Evolutionary conservation across 2,113 vertebrate species (phyloP), one percentile per base, ranked within the genome.

Genomic region (Cryptoleucopteryx plumbea): DNA sequence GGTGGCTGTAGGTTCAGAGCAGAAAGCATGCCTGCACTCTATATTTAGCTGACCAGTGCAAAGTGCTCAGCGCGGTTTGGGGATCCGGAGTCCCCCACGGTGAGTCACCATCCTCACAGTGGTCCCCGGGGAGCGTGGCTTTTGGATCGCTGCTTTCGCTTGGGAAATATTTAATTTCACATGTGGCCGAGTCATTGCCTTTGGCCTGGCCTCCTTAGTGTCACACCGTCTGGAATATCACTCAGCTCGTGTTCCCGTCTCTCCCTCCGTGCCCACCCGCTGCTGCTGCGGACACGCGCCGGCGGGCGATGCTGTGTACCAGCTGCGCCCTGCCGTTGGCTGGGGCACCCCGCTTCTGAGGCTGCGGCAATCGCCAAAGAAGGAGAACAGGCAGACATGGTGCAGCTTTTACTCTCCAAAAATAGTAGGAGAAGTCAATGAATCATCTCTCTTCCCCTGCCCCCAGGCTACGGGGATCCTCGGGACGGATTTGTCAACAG

Each of bases 401-500:
- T 70, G 70, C 40, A 83, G 80, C 19, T 94, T 78, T 79, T 94
- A 42, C 89, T 80, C 36, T 93, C 91, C 89, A 90, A 62, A 95
- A 97, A 93, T 80, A 96, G 93, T 53, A 56, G 43, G 29, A 81
- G 56, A 94, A 92, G 48, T 40, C 38, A 91, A 75, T 45, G 16
- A 94, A 91, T 87, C 86, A 68, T 62, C 27, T 90, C 34, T 91
- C 34, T 75, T 82, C 32, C 53, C 58, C 48, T 48, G 45, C 16
- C n/a, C 58, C n/a, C 50, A 70, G 7, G 62, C 67, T 86, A 91
- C 9, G 66, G 48, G 48, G 62, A 80, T 91, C 38, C 78, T 87
- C 1, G 1, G 52, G 66, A 80, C 1, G 68, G 43, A 56, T 82
- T 81, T 63, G 45, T 68, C 68, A 88, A 78, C 55, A 86, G 38